A percentile compares a stretch with the other conserved stretches of the same genome.
Conservation (phyloP, 2,797 vertebrate genomes). For the Peromyscus eremicus region DNA sequence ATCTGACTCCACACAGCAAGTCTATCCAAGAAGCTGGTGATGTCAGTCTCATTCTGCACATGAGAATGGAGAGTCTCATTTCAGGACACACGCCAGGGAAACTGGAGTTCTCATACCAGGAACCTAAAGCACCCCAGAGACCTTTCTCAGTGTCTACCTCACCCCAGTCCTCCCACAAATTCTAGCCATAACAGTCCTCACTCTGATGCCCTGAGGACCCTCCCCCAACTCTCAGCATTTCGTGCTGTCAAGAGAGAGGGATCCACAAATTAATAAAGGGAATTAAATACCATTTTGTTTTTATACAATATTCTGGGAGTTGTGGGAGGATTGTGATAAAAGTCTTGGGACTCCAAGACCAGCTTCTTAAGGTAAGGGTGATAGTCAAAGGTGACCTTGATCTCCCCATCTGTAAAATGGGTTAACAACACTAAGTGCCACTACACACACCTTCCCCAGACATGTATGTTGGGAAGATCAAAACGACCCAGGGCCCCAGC, state of each 20-base stretch:
- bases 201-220: neutral
- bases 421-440: neutral
- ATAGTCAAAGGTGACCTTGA: neutral
- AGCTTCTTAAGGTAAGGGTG: neutral
- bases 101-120: neutral
- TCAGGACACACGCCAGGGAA: neutral
- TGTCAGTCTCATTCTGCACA: neutral
- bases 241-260: neutral
- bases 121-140: neutral
- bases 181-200: neutral
- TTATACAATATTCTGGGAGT: neutral
- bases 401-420: constrained; percentile 8
- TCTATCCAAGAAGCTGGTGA: neutral
- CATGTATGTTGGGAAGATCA: neutral
- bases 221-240: neutral
- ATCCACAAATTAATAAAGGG: neutral
- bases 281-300: neutral
- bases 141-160: neutral
- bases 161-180: neutral
- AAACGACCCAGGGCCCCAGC: neutral
- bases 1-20: neutral
- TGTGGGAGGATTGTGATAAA: neutral
- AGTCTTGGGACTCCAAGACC: neutral
- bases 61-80: neutral
- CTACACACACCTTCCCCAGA: neutral